Base-by-base conservation (phyloP, 30 jellyfish, hydroid and myxozoan genomes). In the Aurelia coerulea region DNA sequence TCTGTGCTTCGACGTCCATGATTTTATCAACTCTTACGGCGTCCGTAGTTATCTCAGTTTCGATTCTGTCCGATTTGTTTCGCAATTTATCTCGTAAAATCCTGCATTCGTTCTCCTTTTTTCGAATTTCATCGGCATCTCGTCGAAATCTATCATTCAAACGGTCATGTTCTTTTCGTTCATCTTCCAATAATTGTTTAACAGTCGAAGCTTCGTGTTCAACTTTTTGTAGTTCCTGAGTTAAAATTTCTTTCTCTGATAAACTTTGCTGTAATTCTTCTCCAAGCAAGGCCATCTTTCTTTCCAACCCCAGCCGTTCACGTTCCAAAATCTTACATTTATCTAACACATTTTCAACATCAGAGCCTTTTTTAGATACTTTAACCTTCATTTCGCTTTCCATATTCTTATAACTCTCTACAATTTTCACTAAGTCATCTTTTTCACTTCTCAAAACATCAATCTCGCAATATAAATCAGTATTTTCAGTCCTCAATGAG, bases 81-180 rank as follows among this genome's bases (percentile, higher is more conserved):
- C 89, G 97, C 66, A 87, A 65, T 59, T 85, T 83, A 19, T 68
- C 90, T 33, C 88, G 88, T 66, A 78, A 68, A 13, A 34, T 66
- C 15, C 63, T 37, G 34, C 81, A 60, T 65, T 95, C 99, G 34
- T 53, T 80, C 18, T 95, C 99, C 51, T 95, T 95, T 53, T 88
- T 80, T 34, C 99, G 97, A 80, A 95, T 74, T 83, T 79, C 84
- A 51, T 85, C 97, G 14, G 99, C 97, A 76, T 95, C 99, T 59
- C 89, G 87, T 18, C 81, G 81, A 75, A 87, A 95, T 37, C 99
- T 50, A 49, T 85, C 92, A 17, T 80, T 88, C 13, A 89, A 74
- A 32, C 97, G 90, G 10, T 89, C 89, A 37, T 82, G 90, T 53
- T 95, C 99, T 37, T 73, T 66, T 74, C 97, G 79, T 64, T 95